Evolutionary conservation across 2,113 vertebrate genomes (phyloP).

Genomic region (Muntiacus reevesi): DNA sequence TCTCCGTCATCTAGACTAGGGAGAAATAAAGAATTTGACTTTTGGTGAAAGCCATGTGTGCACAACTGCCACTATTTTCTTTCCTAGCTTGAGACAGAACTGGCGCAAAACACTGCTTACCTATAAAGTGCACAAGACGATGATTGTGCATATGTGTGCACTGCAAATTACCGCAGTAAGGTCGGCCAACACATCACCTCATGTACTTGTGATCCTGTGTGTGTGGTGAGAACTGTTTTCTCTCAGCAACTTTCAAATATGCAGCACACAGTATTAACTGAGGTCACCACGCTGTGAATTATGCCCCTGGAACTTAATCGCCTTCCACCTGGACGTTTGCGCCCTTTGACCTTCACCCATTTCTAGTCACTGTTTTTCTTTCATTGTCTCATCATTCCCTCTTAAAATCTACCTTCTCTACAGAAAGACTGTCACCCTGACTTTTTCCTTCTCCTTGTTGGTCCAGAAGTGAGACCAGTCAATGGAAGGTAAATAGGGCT

Average conservation of each 20-base stretch:
- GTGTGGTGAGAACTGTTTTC: not conserved
- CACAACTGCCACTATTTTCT: too few relatives aligned
- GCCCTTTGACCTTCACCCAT: not conserved
- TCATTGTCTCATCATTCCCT: not conserved
- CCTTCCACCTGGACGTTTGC: not conserved
- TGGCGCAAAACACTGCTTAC: too few relatives aligned
- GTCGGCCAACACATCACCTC: too few relatives aligned
- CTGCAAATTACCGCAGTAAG: too few relatives aligned
- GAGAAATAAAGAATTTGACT: not conserved
- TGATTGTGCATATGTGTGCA: rapidly evolving
- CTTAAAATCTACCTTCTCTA: not conserved
- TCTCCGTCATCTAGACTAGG: rapidly evolving
- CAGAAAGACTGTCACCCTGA: rapidly evolving
- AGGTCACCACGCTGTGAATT: not conserved
- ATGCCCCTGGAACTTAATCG: not conserved
- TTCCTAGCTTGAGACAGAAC: too few relatives aligned
- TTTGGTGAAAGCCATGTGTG: not conserved
- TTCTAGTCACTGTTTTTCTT: not conserved
- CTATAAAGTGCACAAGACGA: rapidly evolving
- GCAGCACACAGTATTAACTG: too few relatives aligned
- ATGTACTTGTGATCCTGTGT: not conserved
- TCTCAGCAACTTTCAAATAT: too few relatives aligned
- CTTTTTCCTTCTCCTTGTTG: not conserved
- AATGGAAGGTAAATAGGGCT: rapidly evolving
- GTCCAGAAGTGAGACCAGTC: not conserved